Percentiles rank a stretch among this genome's conserved stretches.
Evolutionary conservation across 2,797 vertebrate species (phyloP).

Genomic region (Mus spretus): DNA sequence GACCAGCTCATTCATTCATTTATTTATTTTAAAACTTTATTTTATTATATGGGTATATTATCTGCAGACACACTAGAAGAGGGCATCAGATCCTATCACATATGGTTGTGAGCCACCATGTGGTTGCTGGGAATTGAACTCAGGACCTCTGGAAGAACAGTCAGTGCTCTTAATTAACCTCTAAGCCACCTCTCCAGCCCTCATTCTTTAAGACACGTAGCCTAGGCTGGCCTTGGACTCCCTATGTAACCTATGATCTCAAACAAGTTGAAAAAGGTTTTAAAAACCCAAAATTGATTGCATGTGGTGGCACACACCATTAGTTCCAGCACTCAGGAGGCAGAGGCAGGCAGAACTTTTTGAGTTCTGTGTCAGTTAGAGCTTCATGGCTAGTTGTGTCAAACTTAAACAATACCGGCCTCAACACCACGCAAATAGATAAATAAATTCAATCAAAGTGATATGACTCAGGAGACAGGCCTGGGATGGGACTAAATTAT

Average conservation of each 20-base stretch:
- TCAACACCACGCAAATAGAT: neutral
- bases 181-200: too few relatives aligned
- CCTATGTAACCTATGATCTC: neutral
- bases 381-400: neutral
- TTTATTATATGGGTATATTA: too few relatives aligned
- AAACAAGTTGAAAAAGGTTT: neutral
- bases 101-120: too few relatives aligned
- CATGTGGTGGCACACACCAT: neutral
- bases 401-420: neutral
- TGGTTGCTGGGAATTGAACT: too few relatives aligned
- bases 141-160: too few relatives aligned
- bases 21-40: too few relatives aligned
- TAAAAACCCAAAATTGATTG: neutral
- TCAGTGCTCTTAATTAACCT: too few relatives aligned
- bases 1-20: too few relatives aligned
- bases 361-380: neutral
- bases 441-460: neutral
- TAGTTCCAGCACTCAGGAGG: neutral
- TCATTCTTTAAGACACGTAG: neutral
- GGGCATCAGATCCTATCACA: too few relatives aligned
- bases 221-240: neutral
- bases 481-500: neutral
- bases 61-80: too few relatives aligned
- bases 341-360: neutral
- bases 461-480: neutral